Evolutionary conservation across 2,797 vertebrate genomes (phyloP).

Genomic region (Acropternis orthonyx): DNA sequence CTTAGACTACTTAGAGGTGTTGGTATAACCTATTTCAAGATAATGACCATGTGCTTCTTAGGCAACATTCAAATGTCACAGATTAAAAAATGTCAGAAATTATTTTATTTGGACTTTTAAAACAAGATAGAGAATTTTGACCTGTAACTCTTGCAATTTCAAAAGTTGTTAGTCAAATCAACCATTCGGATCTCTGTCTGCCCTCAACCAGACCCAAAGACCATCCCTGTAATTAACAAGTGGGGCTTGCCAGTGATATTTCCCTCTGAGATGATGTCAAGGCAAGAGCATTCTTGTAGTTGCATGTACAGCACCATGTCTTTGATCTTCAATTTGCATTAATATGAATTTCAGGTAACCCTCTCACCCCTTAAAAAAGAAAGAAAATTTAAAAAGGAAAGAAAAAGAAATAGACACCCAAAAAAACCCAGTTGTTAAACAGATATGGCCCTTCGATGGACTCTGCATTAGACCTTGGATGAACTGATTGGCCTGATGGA

Average conservation of each 20-base stretch:
- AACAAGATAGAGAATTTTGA: not conserved
- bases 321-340: not conserved
- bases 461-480: not conserved
- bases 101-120: not conserved
- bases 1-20: not conserved
- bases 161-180: not conserved
- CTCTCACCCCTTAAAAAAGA: not conserved
- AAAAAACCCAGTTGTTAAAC: fast-evolving
- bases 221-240: not conserved
- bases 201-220: not conserved
- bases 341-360: not conserved
- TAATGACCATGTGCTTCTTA: not conserved
- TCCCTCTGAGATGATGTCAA: not conserved
- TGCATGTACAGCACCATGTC: not conserved
- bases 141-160: not conserved
- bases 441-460: not conserved
- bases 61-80: not conserved
- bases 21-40: not conserved
- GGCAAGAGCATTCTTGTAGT: not conserved
- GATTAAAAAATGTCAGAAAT: not conserved
- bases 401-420: not conserved
- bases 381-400: fast-evolving
- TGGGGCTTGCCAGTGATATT: not conserved
- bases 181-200: not conserved
- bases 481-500: not conserved